Conservation (phyloP, 2,113 vertebrate genomes). For the Periophthalmodon schlosseri region DNA sequence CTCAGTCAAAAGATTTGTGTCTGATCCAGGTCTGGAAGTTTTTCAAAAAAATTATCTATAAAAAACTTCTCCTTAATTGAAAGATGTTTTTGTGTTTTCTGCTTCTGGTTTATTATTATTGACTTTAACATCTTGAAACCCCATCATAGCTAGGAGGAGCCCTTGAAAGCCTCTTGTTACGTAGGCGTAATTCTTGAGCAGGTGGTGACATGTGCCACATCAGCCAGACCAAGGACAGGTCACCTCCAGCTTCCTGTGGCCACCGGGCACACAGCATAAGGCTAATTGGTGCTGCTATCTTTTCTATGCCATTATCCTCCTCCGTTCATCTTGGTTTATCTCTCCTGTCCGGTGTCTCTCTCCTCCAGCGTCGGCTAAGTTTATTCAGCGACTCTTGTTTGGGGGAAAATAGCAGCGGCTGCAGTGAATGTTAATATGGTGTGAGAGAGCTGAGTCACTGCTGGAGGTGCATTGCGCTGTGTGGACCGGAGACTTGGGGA, state of each 20-base stretch:
- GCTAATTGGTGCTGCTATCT: conserved; percentile 13
- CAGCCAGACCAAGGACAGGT: conserved; percentile 7
- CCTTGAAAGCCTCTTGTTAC: conserved; percentile 15
- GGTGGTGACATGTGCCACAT: conserved; percentile 28
- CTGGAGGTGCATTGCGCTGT: conserved; percentile 60
- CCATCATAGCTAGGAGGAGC: conserved; percentile 10
- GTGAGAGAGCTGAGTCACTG: conserved; percentile 71
- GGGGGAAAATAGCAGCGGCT: conserved; percentile 44
- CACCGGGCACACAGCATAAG: conserved; percentile 6
- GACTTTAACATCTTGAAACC: conserved; percentile 1
- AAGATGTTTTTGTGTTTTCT: no score
- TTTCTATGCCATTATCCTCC: neutral
- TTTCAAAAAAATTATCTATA: no score
- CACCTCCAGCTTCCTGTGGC: conserved; percentile 19
- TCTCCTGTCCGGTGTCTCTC: conserved; percentile 12
- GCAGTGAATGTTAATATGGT: conserved; percentile 71
- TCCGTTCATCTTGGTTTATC: conserved; percentile 1
- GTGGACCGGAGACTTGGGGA: conserved; percentile 29
- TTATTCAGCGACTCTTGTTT: conserved; percentile 30
- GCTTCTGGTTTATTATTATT: neutral
- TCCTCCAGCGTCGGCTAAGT: neutral
- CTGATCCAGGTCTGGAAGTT: no score
- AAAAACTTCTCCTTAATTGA: no score
- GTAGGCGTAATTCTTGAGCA: conserved; percentile 11
- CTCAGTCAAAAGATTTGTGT: no score